phyloP scores from a whole-genome alignment of 2,888 invertebrate genomes.

The Cartodere bifasciata region DNA sequence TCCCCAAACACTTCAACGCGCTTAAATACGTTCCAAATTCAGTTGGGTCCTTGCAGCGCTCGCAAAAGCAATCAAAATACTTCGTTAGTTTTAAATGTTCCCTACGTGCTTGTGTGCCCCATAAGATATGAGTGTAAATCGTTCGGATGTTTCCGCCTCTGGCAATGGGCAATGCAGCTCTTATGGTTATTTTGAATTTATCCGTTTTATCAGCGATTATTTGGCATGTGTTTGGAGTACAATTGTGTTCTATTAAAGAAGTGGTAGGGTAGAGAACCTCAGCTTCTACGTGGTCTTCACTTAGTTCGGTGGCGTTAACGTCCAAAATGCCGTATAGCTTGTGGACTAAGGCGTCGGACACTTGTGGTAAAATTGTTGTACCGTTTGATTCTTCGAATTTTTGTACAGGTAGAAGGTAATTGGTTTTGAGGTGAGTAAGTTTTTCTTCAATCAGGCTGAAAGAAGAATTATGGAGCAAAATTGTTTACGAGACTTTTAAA shows the following conservation, averaged over 20 bases:
- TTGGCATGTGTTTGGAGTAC: slow-evolving; percentile 59
- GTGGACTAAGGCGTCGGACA: slow-evolving; percentile 44
- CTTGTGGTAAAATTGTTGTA: slow-evolving; percentile 34
- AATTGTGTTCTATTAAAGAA: slow-evolving; percentile 60
- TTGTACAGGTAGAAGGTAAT: slow-evolving; percentile 39
- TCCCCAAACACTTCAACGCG: slow-evolving; percentile 49
- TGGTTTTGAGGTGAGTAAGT: slow-evolving; percentile 44
- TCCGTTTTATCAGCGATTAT: slow-evolving; percentile 45
- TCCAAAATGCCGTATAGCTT: slow-evolving; percentile 65
- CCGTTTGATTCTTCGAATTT: slow-evolving; percentile 33
- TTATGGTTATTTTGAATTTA: slow-evolving; percentile 45
- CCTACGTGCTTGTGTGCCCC: slow-evolving; percentile 54
- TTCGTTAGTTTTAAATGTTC: slow-evolving; percentile 45
- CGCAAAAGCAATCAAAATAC: slow-evolving; percentile 56
- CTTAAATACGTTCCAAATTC: slow-evolving; percentile 49
- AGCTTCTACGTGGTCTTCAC: slow-evolving; percentile 40
- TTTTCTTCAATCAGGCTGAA: slow-evolving; percentile 49
- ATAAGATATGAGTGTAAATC: slow-evolving; percentile 58
- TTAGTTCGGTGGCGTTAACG: slow-evolving; percentile 61
- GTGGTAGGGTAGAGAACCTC: slow-evolving; percentile 49
- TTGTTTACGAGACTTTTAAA: background rate
- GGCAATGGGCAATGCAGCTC: slow-evolving; percentile 50
- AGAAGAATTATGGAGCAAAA: slow-evolving; percentile 14
- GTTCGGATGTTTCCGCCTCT: slow-evolving; percentile 55
- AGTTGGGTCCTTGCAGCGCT: slow-evolving; percentile 54